Evolutionary conservation across 2,797 vertebrate genomes (phyloP).

Genomic region (Sebastolobus altivelis): DNA sequence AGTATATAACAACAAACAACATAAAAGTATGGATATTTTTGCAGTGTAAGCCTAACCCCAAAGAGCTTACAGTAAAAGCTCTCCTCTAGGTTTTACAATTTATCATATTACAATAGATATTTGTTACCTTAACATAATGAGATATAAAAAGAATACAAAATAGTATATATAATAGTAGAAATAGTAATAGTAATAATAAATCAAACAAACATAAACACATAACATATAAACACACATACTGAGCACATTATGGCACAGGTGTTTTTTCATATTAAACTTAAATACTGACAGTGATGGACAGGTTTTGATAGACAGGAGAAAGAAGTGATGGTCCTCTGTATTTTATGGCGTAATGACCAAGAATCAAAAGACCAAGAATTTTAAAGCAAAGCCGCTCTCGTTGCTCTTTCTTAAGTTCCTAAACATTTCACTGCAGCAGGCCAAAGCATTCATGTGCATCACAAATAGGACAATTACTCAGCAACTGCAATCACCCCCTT

Average conservation of each 20-base stretch:
- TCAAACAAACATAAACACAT: not conserved
- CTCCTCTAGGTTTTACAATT: not conserved
- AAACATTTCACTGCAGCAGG: slow-evolving; percentile 67
- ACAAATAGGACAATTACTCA: slow-evolving; percentile 92
- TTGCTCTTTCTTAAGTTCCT: slow-evolving; percentile 58
- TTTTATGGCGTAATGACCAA: not conserved
- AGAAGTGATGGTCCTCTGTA: not conserved
- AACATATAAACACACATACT: not conserved
- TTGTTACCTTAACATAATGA: not conserved
- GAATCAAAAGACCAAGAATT: slow-evolving; percentile 6
- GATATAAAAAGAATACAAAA: not conserved
- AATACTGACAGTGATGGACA: not conserved
- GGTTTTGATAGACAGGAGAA: not conserved
- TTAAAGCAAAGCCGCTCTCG: slow-evolving; percentile 17
- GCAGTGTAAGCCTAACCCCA: not conserved
- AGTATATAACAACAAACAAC: not conserved
- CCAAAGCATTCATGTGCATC: slow-evolving; percentile 71
- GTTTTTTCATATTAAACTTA: not conserved
- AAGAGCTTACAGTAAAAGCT: not conserved
- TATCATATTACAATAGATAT: not conserved
- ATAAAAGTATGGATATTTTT: not conserved
- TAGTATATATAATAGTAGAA: not conserved
- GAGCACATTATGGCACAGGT: not conserved
- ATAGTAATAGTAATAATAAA: not conserved
- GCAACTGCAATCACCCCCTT: slow-evolving; percentile 97